Evolutionary conservation across 2,888 invertebrate genomes (phyloP), one percentile per base, ranked within the genome.

Genomic region (Mesopsocus fuscifrons): DNA sequence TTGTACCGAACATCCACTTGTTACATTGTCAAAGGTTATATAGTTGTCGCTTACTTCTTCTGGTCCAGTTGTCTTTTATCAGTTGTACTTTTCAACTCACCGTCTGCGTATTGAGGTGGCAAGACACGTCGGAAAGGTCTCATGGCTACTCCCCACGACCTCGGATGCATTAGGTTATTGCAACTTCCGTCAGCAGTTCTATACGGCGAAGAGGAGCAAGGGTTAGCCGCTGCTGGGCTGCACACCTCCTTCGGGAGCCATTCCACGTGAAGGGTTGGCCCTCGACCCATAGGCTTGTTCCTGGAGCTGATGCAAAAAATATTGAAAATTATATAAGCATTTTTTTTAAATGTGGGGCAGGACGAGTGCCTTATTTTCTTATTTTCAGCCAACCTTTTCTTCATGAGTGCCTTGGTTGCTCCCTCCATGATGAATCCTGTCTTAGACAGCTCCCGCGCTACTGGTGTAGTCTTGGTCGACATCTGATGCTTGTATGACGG

Each of bases 51-150:
- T n/a, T n/a, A n/a, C n/a, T n/a, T n/a, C n/a, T n/a, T n/a, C n/a
- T n/a, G n/a, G n/a, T n/a, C n/a, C n/a, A n/a, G n/a, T n/a, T n/a
- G n/a, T n/a, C n/a, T n/a, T n/a, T n/a, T n/a, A n/a, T n/a, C n/a
- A n/a, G n/a, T n/a, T n/a, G n/a, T n/a, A n/a, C n/a, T n/a, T n/a
- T 15, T 32, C 33, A 38, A 54, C 57, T 64, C 67, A 64, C 83
- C 83, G 56, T 88, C 83, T 8, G 69, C 72, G 56, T 87, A 88
- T 53, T 72, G 74, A 1, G 85, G 72, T 0, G 75, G 71, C 4
- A 87, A 56, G n/a, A 71, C 68, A 54, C 83, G 69, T 43, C 78
- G 66, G 52, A 79, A 87, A 0, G 82, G 77, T n/a, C 68, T 72
- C 55, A 75, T 72, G 0, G 80, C 69, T 0, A 75, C 72, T 0